These are phyloP conservation scores for Alces alces DNA, from an alignment of 2,113 vertebrate species.

Conservation along the genomic window DNA sequence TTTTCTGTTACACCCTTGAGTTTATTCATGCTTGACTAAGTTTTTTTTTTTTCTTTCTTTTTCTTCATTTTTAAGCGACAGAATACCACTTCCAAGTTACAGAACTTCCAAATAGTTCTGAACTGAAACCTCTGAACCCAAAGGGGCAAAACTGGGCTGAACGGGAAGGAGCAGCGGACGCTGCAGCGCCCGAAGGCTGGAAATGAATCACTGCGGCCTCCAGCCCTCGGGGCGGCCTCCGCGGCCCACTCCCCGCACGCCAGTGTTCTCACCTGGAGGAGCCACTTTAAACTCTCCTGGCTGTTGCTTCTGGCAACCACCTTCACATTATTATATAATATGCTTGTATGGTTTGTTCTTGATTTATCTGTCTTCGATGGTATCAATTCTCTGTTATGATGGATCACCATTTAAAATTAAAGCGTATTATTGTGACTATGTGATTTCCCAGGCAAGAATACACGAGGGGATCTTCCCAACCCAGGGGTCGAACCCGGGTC, in stretches of 20 bases:
- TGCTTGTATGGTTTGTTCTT: not conserved
- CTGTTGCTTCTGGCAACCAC: not conserved
- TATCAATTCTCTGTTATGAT: not conserved
- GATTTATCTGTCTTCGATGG: not conserved
- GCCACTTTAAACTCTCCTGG: not conserved
- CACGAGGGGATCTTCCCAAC: not conserved
- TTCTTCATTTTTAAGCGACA: not conserved
- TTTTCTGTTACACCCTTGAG: not conserved
- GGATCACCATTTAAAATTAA: slow-evolving; percentile 41
- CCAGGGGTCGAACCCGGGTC: not conserved
- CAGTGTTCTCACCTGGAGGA: not conserved
- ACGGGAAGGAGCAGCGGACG: not conserved
- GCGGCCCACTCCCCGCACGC: fast-evolving
- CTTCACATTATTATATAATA: not conserved
- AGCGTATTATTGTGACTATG: not conserved
- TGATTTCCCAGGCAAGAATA: not conserved
- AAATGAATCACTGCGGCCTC: not conserved
- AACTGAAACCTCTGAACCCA: not conserved
- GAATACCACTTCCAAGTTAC: not conserved
- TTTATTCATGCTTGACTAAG: not conserved
- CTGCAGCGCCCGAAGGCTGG: not conserved
- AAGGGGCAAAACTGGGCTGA: not conserved
- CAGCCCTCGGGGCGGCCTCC: not conserved
- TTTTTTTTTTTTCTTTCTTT: not conserved
- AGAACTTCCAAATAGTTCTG: not conserved